A percentile compares a stretch with the other conserved stretches of the same genome.
Evolutionary conservation across 2,113 vertebrate species (phyloP).

Genomic region (Pandion haliaetus): DNA sequence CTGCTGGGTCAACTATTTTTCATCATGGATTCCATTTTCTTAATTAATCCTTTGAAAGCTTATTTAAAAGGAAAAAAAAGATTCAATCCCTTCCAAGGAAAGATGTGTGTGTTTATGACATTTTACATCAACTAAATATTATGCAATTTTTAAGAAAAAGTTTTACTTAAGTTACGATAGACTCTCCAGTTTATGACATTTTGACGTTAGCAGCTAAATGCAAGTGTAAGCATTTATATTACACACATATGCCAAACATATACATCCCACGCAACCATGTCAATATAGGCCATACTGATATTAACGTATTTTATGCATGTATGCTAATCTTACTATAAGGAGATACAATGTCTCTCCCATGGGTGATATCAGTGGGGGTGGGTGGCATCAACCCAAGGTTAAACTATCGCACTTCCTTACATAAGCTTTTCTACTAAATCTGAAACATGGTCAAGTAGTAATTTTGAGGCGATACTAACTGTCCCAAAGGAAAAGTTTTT

Average conservation of each 20-base stretch:
- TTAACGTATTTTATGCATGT: background rate
- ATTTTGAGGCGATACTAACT: background rate
- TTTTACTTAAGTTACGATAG: background rate
- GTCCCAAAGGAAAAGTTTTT: background rate
- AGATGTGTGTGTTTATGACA: background rate
- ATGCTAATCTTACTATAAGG: background rate
- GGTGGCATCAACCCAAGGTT: background rate
- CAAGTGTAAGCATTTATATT: background rate
- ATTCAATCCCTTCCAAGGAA: background rate
- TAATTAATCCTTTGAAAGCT: background rate
- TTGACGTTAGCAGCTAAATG: background rate
- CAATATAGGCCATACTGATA: background rate
- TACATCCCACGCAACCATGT: background rate
- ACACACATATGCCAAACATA: background rate
- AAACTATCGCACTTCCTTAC: background rate
- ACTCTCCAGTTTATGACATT: background rate
- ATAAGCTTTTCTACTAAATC: background rate
- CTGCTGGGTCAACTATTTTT: slow-evolving; percentile 1
- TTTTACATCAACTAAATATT: background rate
- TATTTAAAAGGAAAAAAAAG: background rate
- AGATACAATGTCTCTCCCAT: background rate
- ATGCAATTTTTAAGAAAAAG: background rate
- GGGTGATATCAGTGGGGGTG: background rate
- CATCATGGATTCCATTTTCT: background rate
- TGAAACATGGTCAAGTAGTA: background rate